These are phyloP conservation scores for Carassius gibelio DNA, from an alignment of 2,113 vertebrate genomes.

Conservation along the genomic window DNA sequence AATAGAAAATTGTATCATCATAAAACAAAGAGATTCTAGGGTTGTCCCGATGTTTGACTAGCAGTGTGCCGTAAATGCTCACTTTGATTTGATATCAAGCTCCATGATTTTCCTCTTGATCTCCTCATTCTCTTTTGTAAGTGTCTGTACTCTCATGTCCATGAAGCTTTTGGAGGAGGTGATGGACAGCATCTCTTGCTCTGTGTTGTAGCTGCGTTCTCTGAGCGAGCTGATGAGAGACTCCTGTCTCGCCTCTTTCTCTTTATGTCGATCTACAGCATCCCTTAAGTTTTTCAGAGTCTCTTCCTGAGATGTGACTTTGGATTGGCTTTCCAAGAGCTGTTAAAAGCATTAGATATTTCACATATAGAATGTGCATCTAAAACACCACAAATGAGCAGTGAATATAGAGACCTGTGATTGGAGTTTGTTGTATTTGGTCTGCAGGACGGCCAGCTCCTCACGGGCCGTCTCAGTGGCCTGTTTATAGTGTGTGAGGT, in stretches of 20 bases:
- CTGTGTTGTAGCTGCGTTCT: slow-evolving; percentile 72
- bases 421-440: slow-evolving; percentile 76
- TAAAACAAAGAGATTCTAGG: neutral
- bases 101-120: slow-evolving; percentile 69
- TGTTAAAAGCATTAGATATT: slow-evolving; percentile 47
- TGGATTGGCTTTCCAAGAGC: slow-evolving; percentile 75
- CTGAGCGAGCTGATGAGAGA: slow-evolving; percentile 76
- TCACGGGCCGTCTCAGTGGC: slow-evolving; percentile 76
- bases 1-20: neutral
- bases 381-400: neutral
- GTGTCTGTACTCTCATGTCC: slow-evolving; percentile 67
- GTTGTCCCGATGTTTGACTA: neutral
- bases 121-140: slow-evolving; percentile 72
- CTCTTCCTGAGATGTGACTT: slow-evolving; percentile 73
- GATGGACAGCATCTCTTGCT: slow-evolving; percentile 68
- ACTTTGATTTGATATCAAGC: slow-evolving; percentile 72
- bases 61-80: slow-evolving; percentile 53
- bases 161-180: slow-evolving; percentile 66
- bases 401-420: slow-evolving; percentile 71
- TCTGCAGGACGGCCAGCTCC: slow-evolving; percentile 78
- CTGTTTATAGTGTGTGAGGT: slow-evolving; percentile 73
- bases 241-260: slow-evolving; percentile 76
- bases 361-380: neutral
- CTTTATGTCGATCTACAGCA: slow-evolving; percentile 73
- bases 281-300: slow-evolving; percentile 76